phyloP scores from a whole-genome alignment of 1,140 invertebrate species.

The Melanaphis sacchari region DNA sequence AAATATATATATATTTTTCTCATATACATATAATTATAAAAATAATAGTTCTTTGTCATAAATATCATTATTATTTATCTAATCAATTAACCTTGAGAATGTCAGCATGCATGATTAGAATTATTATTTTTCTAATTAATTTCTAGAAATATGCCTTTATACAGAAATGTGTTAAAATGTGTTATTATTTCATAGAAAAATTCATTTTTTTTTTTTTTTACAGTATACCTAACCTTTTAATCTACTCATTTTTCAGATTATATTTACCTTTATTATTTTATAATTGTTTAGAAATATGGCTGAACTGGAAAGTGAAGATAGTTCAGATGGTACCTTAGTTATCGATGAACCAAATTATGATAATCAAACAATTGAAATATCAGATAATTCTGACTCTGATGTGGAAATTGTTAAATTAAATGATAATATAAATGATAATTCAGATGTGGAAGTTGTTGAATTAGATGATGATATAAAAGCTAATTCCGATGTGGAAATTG shows the following conservation, averaged over 20 bases:
- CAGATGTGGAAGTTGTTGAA: slow-evolving; percentile 12
- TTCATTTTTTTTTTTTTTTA: too few species aligned
- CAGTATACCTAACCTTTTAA: not conserved
- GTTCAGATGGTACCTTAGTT: slow-evolving; percentile 38
- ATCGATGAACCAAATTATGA: slow-evolving; percentile 40
- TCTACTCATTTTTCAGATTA: not conserved
- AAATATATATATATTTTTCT: too few species aligned
- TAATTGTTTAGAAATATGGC: slow-evolving; percentile 52
- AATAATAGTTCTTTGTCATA: too few species aligned
- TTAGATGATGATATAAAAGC: not conserved
- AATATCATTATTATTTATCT: too few species aligned
- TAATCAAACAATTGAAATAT: slow-evolving; percentile 30
- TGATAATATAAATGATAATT: not conserved
- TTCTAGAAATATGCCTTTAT: not conserved
- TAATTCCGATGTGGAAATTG: not conserved
- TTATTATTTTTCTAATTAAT: not conserved
- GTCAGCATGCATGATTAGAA: not conserved
- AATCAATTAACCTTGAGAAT: too few species aligned
- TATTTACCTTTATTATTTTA: not conserved
- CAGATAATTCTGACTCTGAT: not conserved
- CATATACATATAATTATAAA: too few species aligned
- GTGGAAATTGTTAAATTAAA: not conserved
- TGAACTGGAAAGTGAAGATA: slow-evolving; percentile 45
- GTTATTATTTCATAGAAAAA: not conserved
- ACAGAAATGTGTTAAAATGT: not conserved